phyloP scores from a whole-genome alignment of 2,888 invertebrate species.

The Megamerina dolium region DNA sequence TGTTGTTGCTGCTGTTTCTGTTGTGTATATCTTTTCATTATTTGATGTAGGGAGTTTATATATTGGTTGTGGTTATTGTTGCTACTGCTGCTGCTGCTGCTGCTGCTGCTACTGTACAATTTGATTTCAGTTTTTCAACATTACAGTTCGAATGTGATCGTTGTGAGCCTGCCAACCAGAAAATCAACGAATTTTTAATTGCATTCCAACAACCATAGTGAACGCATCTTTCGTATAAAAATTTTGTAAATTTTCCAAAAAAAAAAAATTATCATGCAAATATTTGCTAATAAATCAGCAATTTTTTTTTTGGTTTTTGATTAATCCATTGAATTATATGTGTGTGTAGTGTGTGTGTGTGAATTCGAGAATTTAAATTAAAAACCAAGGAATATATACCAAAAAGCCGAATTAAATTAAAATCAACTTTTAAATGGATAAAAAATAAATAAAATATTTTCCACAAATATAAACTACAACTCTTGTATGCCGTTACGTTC shows the following conservation, averaged over 20 bases:
- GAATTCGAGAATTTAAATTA: background rate
- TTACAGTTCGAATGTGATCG: constrained; percentile 11
- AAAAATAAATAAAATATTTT: no score
- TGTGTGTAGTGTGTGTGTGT: background rate
- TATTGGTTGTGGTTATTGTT: constrained; percentile 2
- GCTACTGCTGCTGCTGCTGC: constrained; percentile 16
- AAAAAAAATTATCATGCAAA: background rate
- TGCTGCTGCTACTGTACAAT: constrained; percentile 1
- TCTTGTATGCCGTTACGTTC: no score
- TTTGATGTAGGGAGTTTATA: background rate
- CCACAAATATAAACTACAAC: no score
- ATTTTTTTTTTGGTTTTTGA: background rate
- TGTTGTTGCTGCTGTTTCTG: background rate
- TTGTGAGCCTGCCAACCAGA: no score
- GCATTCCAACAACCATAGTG: constrained; percentile 28
- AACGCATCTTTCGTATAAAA: background rate
- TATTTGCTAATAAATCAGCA: background rate
- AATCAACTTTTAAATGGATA: no score
- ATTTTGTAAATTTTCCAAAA: background rate
- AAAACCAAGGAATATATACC: background rate
- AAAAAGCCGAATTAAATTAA: no score
- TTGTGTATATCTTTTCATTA: constrained; percentile 1
- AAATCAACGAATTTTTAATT: constrained; percentile 29
- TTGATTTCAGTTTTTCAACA: no score
- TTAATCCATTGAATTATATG: background rate